Conservation (phyloP, 2,797 vertebrate genomes). For the Gadopsis bispinosus region DNA sequence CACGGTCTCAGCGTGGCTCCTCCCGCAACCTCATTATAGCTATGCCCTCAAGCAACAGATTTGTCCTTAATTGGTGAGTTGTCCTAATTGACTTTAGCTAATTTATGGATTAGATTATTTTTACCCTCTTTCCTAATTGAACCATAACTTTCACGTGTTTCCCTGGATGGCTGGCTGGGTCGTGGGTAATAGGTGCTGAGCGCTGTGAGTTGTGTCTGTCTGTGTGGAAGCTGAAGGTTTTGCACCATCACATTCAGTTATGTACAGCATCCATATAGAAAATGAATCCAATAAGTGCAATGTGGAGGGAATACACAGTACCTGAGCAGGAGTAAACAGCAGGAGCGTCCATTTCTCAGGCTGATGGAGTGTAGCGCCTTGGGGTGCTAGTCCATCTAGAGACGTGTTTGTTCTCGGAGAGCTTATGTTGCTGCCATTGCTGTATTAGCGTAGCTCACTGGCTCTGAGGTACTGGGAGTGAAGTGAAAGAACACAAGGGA, state of each 20-base stretch:
- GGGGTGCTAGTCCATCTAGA: conserved; percentile 41
- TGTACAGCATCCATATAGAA: conserved; percentile 49
- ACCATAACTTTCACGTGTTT: conserved; percentile 80
- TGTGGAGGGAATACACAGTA: conserved; percentile 32
- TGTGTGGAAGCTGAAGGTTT: conserved; percentile 42
- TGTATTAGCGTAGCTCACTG: conserved; percentile 46
- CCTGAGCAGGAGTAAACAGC: conserved; percentile 47
- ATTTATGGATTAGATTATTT: conserved; percentile 85
- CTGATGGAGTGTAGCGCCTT: conserved; percentile 50
- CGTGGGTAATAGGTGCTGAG: conserved; percentile 68
- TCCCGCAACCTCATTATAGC: conserved; percentile 73
- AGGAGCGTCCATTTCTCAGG: conserved; percentile 56
- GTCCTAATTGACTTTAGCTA: conserved; percentile 85
- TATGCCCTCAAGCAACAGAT: conserved; percentile 80
- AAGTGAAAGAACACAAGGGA: conserved; percentile 25
- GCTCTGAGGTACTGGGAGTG: conserved; percentile 22
- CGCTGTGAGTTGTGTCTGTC: conserved; percentile 47
- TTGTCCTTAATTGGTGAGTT: conserved; percentile 81
- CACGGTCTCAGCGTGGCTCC: conserved; percentile 68
- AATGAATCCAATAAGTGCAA: conserved; percentile 42
- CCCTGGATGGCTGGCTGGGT: conserved; percentile 46
- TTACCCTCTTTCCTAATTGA: conserved; percentile 80
- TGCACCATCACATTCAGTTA: conserved; percentile 53
- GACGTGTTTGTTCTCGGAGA: conserved; percentile 21
- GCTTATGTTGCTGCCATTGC: conserved; percentile 40